phyloP scores from a whole-genome alignment of 2,888 invertebrate genomes.

The Calliopum simillimum region DNA sequence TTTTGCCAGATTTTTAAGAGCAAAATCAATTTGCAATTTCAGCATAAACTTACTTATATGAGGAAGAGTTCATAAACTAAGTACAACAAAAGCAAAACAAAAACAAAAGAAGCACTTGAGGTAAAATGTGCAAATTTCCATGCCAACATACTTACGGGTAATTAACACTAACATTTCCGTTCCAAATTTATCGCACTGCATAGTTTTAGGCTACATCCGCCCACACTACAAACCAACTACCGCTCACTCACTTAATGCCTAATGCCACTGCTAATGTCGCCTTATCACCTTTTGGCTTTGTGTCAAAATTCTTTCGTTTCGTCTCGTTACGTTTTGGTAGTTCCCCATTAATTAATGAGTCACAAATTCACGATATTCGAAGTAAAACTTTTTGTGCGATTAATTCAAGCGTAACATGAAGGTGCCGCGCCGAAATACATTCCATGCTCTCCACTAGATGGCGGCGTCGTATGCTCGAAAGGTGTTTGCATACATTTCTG shows the following conservation, averaged over 20 bases:
- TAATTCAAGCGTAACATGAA: constrained; percentile 7
- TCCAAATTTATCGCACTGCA: not conserved
- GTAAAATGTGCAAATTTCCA: too few relatives aligned
- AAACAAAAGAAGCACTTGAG: too few relatives aligned
- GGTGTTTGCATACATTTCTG: not conserved
- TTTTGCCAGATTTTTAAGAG: not conserved
- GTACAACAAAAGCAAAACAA: too few relatives aligned
- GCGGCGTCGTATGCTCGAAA: not conserved
- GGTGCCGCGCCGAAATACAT: not conserved
- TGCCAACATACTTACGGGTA: not conserved
- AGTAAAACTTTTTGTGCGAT: constrained; percentile 6
- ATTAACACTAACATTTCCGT: constrained; percentile 21
- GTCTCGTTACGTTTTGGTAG: too few relatives aligned
- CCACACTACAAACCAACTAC: not conserved
- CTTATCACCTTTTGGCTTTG: constrained; percentile 21
- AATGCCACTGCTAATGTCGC: not conserved
- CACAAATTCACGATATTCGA: constrained; percentile 15
- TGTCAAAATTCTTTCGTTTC: constrained; percentile 26
- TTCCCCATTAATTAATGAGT: constrained; percentile 24
- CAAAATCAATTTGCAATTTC: not conserved
- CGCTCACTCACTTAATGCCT: not conserved
- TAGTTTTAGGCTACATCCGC: not conserved
- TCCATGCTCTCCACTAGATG: not conserved
- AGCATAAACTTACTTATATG: not conserved
- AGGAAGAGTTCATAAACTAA: not conserved